phyloP scores from a whole-genome alignment of 1,140 invertebrate species.

The Drosophila trapezifrons region DNA sequence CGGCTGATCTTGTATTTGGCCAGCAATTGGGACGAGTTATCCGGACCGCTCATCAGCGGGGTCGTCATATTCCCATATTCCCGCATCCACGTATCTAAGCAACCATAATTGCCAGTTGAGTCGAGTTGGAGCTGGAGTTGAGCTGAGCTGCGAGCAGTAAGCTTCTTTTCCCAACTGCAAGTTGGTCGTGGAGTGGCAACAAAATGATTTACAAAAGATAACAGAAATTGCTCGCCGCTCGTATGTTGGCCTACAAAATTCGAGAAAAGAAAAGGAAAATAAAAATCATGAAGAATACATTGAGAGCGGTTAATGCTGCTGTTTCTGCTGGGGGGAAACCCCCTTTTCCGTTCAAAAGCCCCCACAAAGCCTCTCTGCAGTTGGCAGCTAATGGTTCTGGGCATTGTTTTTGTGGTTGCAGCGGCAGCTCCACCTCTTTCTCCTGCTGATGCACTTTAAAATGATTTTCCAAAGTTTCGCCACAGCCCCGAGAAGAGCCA shows the following conservation, averaged over 20 bases:
- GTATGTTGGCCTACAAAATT: conserved; percentile 72
- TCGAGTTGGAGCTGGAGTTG: conserved; percentile 2
- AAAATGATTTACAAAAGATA: conserved; percentile 79
- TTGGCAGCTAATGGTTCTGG: conserved; percentile 52
- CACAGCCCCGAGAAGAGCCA: conserved; percentile 33
- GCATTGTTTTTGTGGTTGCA: conserved; percentile 43
- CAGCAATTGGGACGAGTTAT: conserved; percentile 9
- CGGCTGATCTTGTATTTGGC: conserved; percentile 9
- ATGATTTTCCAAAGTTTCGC: conserved; percentile 70
- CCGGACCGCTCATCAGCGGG: conserved; percentile 22
- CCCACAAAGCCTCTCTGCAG: conserved; percentile 6
- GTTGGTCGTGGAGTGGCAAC: conserved; percentile 66
- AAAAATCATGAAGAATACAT: conserved; percentile 76
- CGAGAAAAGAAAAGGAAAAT: conserved; percentile 58
- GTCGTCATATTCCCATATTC: conserved; percentile 26
- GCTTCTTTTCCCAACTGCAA: conserved; percentile 28
- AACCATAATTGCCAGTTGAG: conserved; percentile 73
- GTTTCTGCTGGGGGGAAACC: background rate
- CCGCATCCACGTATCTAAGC: conserved; percentile 62
- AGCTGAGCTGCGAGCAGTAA: conserved; percentile 19
- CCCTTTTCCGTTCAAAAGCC: background rate
- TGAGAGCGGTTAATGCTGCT: conserved; percentile 59
- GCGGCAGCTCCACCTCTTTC: conserved; percentile 61
- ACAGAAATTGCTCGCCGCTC: conserved; percentile 69
- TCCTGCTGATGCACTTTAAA: conserved; percentile 69